phyloP scores from a whole-genome alignment of 2,888 invertebrate species.

The Autographa pulchrina region DNA sequence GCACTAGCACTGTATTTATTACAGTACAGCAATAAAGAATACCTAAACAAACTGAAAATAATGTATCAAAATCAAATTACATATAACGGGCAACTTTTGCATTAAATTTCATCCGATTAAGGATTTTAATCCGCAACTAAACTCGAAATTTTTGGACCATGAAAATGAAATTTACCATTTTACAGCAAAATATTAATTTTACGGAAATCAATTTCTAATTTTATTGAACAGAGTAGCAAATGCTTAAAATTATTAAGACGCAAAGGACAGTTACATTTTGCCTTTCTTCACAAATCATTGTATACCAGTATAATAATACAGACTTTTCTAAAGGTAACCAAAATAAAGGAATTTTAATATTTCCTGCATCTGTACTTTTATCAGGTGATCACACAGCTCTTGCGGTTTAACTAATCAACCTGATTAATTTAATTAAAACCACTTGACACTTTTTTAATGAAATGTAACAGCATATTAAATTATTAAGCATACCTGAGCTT shows the following conservation, averaged over 20 bases:
- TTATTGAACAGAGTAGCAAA: not conserved
- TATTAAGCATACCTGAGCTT: not conserved
- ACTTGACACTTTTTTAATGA: slow-evolving; percentile 2
- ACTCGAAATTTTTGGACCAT: not conserved
- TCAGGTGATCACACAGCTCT: not conserved
- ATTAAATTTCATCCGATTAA: not conserved
- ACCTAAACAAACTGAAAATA: not conserved
- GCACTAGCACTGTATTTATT: too few species aligned
- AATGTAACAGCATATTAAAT: slow-evolving; percentile 4
- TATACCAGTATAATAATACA: too few species aligned
- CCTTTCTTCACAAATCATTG: too few species aligned
- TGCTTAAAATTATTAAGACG: not conserved
- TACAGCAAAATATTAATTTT: not conserved
- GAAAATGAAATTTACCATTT: not conserved
- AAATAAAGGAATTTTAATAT: too few species aligned
- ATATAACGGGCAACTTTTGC: not conserved
- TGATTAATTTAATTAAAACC: slow-evolving; percentile 4
- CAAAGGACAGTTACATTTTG: too few species aligned
- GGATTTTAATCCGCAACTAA: not conserved
- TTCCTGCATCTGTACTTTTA: too few species aligned
- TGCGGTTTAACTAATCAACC: not conserved
- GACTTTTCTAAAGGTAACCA: too few species aligned
- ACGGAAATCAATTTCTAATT: not conserved
- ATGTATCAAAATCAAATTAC: not conserved
- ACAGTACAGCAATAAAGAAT: too few species aligned